Conservation (phyloP, 2,888 invertebrate genomes). For the Tyria jacobaeae region DNA sequence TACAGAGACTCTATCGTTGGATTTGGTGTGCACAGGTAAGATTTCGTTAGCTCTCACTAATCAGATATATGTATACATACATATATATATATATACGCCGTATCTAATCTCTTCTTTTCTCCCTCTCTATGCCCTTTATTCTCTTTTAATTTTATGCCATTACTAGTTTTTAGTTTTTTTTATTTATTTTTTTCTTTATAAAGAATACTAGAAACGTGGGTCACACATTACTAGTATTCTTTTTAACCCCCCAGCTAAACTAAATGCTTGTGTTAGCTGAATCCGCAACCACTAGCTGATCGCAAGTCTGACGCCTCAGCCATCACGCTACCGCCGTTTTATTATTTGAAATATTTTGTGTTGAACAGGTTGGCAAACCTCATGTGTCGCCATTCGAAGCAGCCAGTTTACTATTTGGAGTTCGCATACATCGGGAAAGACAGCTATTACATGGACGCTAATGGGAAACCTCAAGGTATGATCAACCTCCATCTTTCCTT, state of each 20-base stretch:
- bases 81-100: background rate
- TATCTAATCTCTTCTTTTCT: too few species aligned
- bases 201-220: too few species aligned
- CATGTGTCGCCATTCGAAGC: constrained; percentile 83
- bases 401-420: constrained; percentile 88
- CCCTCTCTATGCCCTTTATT: too few species aligned
- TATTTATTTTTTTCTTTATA: background rate
- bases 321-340: too few species aligned
- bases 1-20: constrained; percentile 88
- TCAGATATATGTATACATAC: too few species aligned
- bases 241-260: too few species aligned
- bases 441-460: constrained; percentile 85
- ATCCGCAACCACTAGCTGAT: too few species aligned
- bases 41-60: background rate
- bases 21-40: constrained; percentile 84
- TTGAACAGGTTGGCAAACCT: constrained; percentile 83
- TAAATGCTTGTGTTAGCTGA: too few species aligned
- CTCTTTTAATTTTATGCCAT: too few species aligned
- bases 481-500: too few species aligned
- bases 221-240: too few species aligned
- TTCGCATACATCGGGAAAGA: constrained; percentile 88
- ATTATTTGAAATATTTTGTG: background rate
- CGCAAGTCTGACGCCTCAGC: too few species aligned
- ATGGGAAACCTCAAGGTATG: constrained; percentile 83
- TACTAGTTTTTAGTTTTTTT: background rate